Percentiles rank a stretch among this genome's conserved stretches.
These are phyloP conservation scores for Eubucco bourcierii DNA, from an alignment of 2,113 vertebrate species.

Conservation along the genomic window DNA sequence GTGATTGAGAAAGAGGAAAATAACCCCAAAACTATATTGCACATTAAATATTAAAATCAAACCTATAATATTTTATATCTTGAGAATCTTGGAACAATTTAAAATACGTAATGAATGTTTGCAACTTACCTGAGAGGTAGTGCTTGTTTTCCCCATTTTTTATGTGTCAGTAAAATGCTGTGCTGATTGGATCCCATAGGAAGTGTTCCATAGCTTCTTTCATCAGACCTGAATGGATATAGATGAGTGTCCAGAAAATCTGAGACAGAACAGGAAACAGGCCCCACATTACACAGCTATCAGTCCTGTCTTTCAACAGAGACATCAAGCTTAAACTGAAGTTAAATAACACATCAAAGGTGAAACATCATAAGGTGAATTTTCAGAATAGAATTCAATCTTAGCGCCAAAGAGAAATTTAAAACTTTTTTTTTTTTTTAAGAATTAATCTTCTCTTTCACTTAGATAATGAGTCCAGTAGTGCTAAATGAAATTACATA, in stretches of 20 bases:
- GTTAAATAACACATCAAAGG: background rate
- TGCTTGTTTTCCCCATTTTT: background rate
- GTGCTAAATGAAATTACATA: background rate
- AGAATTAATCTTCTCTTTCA: background rate
- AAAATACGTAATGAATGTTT: slow-evolving; percentile 23
- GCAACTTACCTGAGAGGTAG: background rate
- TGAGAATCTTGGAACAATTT: background rate
- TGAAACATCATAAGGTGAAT: background rate
- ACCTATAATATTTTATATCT: background rate
- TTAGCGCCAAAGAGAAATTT: background rate
- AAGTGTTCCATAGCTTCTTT: slow-evolving; percentile 6
- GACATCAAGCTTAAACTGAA: background rate
- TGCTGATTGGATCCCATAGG: background rate
- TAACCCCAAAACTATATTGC: rapidly evolving
- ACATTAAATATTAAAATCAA: background rate
- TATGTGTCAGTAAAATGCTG: background rate
- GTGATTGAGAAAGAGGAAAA: background rate
- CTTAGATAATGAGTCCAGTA: background rate
- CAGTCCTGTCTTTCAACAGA: background rate
- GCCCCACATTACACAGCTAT: slow-evolving; percentile 2
- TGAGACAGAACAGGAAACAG: background rate
- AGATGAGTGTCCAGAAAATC: slow-evolving; percentile 16
- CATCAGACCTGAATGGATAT: background rate
- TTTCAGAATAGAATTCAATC: background rate
- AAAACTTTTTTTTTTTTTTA: background rate